phyloP scores from a whole-genome alignment of 2,113 vertebrate genomes.

The Panthera leo region DNA sequence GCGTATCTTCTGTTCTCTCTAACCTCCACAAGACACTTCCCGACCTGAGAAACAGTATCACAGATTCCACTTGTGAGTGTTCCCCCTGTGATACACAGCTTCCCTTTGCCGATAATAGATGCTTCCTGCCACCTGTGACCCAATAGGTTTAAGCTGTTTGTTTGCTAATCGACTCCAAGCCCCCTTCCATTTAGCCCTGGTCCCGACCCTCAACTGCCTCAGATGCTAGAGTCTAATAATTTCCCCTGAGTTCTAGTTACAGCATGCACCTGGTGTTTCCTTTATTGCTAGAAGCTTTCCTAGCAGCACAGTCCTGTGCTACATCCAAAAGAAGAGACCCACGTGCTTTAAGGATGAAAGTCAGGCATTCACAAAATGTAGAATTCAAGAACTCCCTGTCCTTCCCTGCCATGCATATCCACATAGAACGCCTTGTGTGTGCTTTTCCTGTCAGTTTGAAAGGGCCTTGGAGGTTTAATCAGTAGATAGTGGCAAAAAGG shows the following conservation, averaged over 20 bases:
- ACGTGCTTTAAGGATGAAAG: slow-evolving; percentile 62
- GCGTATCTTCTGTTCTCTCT: not conserved
- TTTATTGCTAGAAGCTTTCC: slow-evolving; percentile 51
- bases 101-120: slow-evolving; percentile 58
- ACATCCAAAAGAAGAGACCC: slow-evolving; percentile 1
- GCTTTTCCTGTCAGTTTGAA: slow-evolving; percentile 66
- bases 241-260: slow-evolving; percentile 77
- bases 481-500: slow-evolving; percentile 66
- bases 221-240: slow-evolving; percentile 64
- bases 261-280: slow-evolving; percentile 61
- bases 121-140: slow-evolving; percentile 69
- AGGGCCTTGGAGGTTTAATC: slow-evolving; percentile 74
- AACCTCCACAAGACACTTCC: slow-evolving; percentile 2
- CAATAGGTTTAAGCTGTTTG: slow-evolving; percentile 66
- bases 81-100: slow-evolving; percentile 57
- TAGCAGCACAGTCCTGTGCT: not conserved
- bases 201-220: slow-evolving; percentile 76
- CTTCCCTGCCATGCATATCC: slow-evolving; percentile 58
- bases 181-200: slow-evolving; percentile 65
- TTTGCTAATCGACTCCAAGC: slow-evolving; percentile 67
- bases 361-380: slow-evolving; percentile 26
- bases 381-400: slow-evolving; percentile 64
- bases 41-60: slow-evolving; percentile 32
- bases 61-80: not conserved
- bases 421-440: slow-evolving; percentile 9